Percentiles rank a stretch among this genome's conserved stretches.
Evolutionary conservation across 2,888 invertebrate species (phyloP).

Genomic region (Junonia oenone): DNA sequence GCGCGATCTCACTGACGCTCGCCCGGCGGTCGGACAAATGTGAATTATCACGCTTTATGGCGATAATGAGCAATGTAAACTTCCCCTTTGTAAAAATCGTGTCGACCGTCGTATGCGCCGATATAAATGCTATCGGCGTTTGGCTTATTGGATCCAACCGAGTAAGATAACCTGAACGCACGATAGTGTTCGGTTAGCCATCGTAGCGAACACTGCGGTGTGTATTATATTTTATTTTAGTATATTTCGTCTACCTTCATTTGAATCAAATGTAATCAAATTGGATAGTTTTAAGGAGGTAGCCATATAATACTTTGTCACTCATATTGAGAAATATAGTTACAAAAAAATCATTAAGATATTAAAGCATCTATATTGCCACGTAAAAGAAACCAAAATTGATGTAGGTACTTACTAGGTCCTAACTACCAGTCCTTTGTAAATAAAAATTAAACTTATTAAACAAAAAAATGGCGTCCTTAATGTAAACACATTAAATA

Average conservation of each 20-base stretch:
- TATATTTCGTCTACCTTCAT: constrained; percentile 50
- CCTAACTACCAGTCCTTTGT: too few species aligned
- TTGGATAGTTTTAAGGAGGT: constrained; percentile 39
- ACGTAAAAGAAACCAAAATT: too few species aligned
- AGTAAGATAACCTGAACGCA: constrained; percentile 47
- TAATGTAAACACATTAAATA: too few species aligned
- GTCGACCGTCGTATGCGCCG: constrained; percentile 43
- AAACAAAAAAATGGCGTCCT: too few species aligned
- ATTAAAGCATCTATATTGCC: too few species aligned
- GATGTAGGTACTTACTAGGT: too few species aligned
- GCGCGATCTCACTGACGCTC: constrained; percentile 42
- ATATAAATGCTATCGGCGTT: constrained; percentile 44
- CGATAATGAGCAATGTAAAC: constrained; percentile 66
- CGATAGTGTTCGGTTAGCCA: constrained; percentile 40
- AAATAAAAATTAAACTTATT: too few species aligned
- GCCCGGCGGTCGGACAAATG: constrained; percentile 39
- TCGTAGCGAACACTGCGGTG: constrained; percentile 43
- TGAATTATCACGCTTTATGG: constrained; percentile 56
- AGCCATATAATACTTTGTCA: too few species aligned
- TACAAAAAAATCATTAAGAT: too few species aligned
- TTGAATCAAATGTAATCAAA: constrained; percentile 58
- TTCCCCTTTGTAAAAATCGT: constrained; percentile 48
- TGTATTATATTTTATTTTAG: too few species aligned
- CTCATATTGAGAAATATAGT: too few species aligned
- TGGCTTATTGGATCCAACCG: constrained; percentile 53